phyloP scores from a whole-genome alignment of 2,113 vertebrate genomes.

The Centropus unirufus region DNA sequence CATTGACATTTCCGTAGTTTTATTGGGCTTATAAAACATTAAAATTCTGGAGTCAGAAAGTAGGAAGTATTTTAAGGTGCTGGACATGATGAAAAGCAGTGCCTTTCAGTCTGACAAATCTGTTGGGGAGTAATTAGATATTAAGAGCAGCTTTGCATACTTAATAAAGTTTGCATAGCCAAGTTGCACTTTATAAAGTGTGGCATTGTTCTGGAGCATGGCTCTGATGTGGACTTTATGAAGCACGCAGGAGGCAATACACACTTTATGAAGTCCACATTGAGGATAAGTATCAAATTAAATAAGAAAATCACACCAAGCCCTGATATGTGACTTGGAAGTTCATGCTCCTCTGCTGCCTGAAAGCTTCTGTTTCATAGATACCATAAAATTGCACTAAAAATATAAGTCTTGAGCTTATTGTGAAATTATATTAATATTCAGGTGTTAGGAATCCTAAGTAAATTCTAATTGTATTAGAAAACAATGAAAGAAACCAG shows the following conservation, averaged over 20 bases:
- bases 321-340: neutral
- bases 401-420: neutral
- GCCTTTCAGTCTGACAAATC: neutral
- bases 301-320: neutral
- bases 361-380: neutral
- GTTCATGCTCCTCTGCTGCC: neutral
- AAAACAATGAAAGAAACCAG: neutral
- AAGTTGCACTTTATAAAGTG: constrained; percentile 50
- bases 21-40: constrained; percentile 19
- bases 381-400: neutral
- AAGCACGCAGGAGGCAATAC: neutral
- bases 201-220: constrained; percentile 17
- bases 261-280: constrained; percentile 6
- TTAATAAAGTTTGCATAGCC: constrained; percentile 38
- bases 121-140: neutral
- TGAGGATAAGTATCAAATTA: constrained; percentile 3
- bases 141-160: neutral
- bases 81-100: neutral
- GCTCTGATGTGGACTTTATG: neutral
- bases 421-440: neutral
- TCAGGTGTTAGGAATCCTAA: neutral
- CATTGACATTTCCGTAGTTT: constrained; percentile 22
- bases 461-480: neutral
- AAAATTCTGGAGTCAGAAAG: constrained; percentile 10
- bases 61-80: neutral